A percentile compares a stretch with the other conserved stretches of the same genome.
These are phyloP conservation scores for Hepsetus odoe DNA, from an alignment of 2,113 vertebrate genomes.

Conservation along the genomic window DNA sequence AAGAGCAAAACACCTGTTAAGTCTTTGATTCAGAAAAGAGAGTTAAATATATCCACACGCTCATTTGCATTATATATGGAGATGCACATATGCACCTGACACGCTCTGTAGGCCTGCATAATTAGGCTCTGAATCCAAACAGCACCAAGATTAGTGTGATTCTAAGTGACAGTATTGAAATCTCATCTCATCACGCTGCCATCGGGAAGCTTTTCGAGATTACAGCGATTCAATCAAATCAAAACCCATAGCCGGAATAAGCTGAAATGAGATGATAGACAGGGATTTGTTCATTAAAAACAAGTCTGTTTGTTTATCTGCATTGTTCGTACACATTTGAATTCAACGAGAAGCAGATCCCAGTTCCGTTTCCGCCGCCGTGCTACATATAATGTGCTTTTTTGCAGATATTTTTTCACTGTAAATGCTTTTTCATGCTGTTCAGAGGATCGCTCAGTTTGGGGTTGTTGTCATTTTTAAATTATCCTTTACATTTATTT, in stretches of 20 bases:
- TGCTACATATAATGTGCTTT: not conserved
- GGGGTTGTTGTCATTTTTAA: too few relatives aligned
- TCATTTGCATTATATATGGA: conserved; percentile 30
- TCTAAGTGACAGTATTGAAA: not conserved
- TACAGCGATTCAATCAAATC: not conserved
- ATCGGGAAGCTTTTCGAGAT: not conserved
- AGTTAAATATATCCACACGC: conserved; percentile 27
- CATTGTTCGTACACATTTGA: not conserved
- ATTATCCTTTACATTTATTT: too few relatives aligned
- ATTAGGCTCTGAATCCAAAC: conserved; percentile 21
- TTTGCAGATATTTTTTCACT: not conserved
- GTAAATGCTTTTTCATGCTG: too few relatives aligned
- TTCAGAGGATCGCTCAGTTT: too few relatives aligned
- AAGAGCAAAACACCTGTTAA: conserved; percentile 41
- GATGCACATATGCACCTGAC: not conserved
- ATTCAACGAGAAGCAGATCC: too few relatives aligned
- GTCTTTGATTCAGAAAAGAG: conserved; percentile 33
- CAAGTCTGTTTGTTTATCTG: not conserved
- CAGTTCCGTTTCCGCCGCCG: not conserved
- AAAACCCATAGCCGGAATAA: not conserved
- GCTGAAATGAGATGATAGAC: not conserved
- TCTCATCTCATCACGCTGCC: not conserved
- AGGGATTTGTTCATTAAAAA: not conserved
- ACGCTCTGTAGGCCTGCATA: not conserved
- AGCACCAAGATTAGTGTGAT: not conserved